Conservation (phyloP, 1,140 invertebrate genomes). For the Nasonia giraulti region DNA sequence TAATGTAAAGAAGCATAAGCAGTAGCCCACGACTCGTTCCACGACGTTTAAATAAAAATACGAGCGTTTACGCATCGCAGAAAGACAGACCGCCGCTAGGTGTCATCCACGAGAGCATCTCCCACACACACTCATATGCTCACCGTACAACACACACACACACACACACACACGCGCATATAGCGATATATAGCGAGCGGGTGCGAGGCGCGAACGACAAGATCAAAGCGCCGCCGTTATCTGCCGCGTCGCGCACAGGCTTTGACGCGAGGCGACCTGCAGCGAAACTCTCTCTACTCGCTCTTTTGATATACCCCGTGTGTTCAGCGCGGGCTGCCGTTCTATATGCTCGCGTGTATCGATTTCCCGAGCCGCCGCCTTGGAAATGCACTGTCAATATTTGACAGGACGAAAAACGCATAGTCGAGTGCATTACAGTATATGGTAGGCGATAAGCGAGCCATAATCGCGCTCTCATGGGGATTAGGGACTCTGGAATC, state of each 20-base stretch:
- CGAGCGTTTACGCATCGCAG: too few species aligned
- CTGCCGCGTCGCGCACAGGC: neutral
- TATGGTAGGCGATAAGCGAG: neutral
- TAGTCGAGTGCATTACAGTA: neutral
- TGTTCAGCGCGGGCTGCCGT: neutral
- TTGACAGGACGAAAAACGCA: neutral
- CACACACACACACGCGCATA: too few species aligned
- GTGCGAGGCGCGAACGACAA: neutral
- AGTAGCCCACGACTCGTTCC: neutral
- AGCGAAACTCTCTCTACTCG: conserved; percentile 5
- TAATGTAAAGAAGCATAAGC: neutral
- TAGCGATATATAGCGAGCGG: too few species aligned
- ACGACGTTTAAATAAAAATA: too few species aligned
- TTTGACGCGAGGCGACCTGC: neutral
- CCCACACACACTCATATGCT: too few species aligned
- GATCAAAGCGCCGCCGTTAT: conserved; percentile 41
- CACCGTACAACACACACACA: too few species aligned
- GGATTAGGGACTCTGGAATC: neutral
- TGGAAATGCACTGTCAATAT: conserved; percentile 3
- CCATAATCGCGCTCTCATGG: neutral
- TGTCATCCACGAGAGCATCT: too few species aligned
- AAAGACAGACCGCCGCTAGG: too few species aligned
- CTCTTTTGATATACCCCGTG: neutral
- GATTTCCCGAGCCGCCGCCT: too few species aligned
- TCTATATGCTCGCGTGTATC: neutral